A percentile compares a stretch with the other conserved stretches of the same genome.
phyloP scores from a whole-genome alignment of 2,797 vertebrate genomes.

The Lutjanus campechanus region DNA sequence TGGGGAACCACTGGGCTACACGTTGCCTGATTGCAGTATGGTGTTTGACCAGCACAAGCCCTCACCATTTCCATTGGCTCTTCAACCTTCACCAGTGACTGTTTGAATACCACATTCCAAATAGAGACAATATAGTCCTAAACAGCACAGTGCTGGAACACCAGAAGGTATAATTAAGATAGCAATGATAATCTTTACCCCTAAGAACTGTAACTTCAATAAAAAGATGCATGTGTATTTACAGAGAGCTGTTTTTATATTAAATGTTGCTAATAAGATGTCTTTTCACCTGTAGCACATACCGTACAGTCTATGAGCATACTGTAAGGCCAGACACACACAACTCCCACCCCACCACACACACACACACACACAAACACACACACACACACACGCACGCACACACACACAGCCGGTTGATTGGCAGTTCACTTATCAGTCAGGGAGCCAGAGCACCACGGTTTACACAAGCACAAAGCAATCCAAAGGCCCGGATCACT shows the following conservation, averaged over 20 bases:
- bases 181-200: conserved; percentile 13
- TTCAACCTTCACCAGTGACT: neutral
- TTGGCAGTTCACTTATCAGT: conserved; percentile 82
- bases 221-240: conserved; percentile 3
- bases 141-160: conserved; percentile 20
- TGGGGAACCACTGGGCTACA: neutral
- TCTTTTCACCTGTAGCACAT: conserved; percentile 36
- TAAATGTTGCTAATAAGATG: neutral
- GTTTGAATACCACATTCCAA: conserved; percentile 3
- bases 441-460: conserved; percentile 67
- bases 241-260: neutral
- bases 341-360: neutral
- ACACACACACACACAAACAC: conserved; percentile 7
- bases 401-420: conserved; percentile 52
- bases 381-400: conserved; percentile 18
- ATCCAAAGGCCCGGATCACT: conserved; percentile 71
- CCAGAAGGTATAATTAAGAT: conserved; percentile 38
- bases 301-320: conserved; percentile 10
- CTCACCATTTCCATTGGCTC: neutral
- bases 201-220: neutral
- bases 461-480: conserved; percentile 82
- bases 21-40: neutral
- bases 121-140: neutral
- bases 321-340: conserved; percentile 28
- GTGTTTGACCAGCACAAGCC: neutral